These are phyloP conservation scores for Amblyjoppa proteus DNA, from an alignment of 2,888 invertebrate species.

Conservation along the genomic window DNA sequence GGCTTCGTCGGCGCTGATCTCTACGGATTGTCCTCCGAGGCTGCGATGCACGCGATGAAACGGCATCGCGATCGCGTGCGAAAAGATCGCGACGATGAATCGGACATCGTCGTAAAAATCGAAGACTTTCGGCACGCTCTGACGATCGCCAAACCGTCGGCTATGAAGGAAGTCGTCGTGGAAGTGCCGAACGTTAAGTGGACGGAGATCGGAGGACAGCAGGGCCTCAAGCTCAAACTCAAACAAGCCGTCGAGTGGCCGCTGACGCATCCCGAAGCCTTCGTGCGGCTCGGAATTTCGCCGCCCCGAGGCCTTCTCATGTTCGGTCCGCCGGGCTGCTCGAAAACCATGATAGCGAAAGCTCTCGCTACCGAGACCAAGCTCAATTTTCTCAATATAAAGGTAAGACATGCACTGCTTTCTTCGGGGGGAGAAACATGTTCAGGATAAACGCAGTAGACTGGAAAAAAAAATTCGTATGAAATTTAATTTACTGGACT, in stretches of 20 bases:
- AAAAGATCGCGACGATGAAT: slow-evolving; percentile 25
- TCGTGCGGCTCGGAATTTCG: slow-evolving; percentile 91
- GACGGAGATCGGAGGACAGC: slow-evolving; percentile 97
- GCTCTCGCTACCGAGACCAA: slow-evolving; percentile 98
- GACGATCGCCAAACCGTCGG: slow-evolving; percentile 92
- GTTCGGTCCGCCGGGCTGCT: slow-evolving; percentile 99
- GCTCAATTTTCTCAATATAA: slow-evolving; percentile 97
- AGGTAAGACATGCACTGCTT: slow-evolving; percentile 85
- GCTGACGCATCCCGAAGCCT: slow-evolving; percentile 93
- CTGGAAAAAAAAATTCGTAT: too few species aligned
- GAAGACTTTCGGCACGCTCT: slow-evolving; percentile 85
- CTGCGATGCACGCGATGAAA: slow-evolving; percentile 88
- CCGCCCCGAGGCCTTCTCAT: slow-evolving; percentile 96
- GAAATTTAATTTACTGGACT: too few species aligned
- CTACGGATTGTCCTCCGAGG: slow-evolving; percentile 91
- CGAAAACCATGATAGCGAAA: slow-evolving; percentile 99
- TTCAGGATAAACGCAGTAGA: background rate
- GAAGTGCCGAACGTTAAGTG: slow-evolving; percentile 96
- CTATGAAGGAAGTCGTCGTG: slow-evolving; percentile 95
- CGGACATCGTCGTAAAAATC: slow-evolving; percentile 32
- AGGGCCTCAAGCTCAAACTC: slow-evolving; percentile 93
- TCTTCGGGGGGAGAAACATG: background rate
- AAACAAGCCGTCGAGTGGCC: slow-evolving; percentile 98
- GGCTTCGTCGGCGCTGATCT: slow-evolving; percentile 97
- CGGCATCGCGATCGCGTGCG: slow-evolving; percentile 75